Base-by-base conservation (phyloP, 2,113 vertebrate species). In the Pachycephala philippinensis region DNA sequence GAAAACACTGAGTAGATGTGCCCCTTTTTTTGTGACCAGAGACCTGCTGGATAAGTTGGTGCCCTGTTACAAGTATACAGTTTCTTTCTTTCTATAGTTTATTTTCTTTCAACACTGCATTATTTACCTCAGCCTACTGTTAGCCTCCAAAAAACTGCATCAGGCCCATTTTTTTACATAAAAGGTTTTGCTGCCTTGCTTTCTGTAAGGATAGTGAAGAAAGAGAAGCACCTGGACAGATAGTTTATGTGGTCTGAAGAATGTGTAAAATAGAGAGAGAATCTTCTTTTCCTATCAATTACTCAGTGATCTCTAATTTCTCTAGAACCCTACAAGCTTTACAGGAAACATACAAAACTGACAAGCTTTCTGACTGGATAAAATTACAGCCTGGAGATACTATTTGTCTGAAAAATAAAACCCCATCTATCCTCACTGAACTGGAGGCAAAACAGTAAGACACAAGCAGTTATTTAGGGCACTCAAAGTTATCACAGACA, bases 221-320 rank as follows among this genome's bases (percentile, higher is more conserved):
- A 78, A 70, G 17, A 61, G 37, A 90, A 94, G 13, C 22, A 77
- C 20, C 6, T 49, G n/a, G 9, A 13, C 17, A 52, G 54, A 44
- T 9, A 52, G 21, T 64, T 65, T 72, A 21, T 61, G 28, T 56
- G 42, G 1, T 45, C 27, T 74, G n/a, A 84, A 74, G 59, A 72
- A 72, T 0, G 0, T n/a, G 19, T 77, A 16, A 69, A 83, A 65
- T 7, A 72, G 15, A 90, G 23, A n/a, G 13, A 54, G 20, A 35
- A 44, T n/a, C 15, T 61, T 44, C 47, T 90, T 88, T 79, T 88
- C 47, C 40, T 45, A 30, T 44, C 10, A 57, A 4, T 57, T 77
- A 49, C 39, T 72, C 28, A 52, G 8, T 0, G 0, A 24, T 26
- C 6, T 64, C 31, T 60, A 31, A 42, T 52, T 85, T 72, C 66